A percentile compares a stretch with the other conserved stretches of the same genome.
Conservation (phyloP, 2,888 invertebrate species). For the Ceriagrion tenellum region DNA sequence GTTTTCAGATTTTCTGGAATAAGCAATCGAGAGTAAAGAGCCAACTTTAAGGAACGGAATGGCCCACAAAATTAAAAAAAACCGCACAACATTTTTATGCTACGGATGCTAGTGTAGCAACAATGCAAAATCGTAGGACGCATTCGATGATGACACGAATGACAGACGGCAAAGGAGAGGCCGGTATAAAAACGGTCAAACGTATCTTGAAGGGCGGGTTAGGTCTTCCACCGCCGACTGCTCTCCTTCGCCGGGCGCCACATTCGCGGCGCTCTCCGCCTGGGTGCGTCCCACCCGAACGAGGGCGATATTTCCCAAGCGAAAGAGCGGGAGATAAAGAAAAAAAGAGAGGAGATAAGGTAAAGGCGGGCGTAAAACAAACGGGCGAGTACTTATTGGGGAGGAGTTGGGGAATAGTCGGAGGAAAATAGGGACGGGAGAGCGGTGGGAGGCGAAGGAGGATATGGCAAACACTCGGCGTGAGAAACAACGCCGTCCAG, state of each 20-base stretch:
- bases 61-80: too few relatives aligned
- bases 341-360: neutral
- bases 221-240: too few relatives aligned
- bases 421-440: too few relatives aligned
- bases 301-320: conserved; percentile 13
- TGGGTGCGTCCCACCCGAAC: neutral
- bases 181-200: too few relatives aligned
- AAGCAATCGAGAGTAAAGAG: too few relatives aligned
- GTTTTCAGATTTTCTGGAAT: too few relatives aligned
- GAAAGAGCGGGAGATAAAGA: conserved; percentile 3
- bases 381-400: conserved; percentile 8
- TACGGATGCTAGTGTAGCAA: too few relatives aligned
- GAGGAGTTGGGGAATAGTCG: neutral
- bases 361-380: neutral
- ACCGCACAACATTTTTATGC: too few relatives aligned
- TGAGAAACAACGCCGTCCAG: neutral
- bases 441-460: neutral
- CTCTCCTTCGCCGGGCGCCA: neutral
- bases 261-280: neutral
- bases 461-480: neutral
- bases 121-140: too few relatives aligned
- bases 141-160: too few relatives aligned
- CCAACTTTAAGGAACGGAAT: too few relatives aligned
- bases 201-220: neutral
- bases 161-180: too few relatives aligned